Evolutionary conservation across 2,888 invertebrate species (phyloP), one percentile per base, ranked within the genome.

Genomic region (Molorchus minor): DNA sequence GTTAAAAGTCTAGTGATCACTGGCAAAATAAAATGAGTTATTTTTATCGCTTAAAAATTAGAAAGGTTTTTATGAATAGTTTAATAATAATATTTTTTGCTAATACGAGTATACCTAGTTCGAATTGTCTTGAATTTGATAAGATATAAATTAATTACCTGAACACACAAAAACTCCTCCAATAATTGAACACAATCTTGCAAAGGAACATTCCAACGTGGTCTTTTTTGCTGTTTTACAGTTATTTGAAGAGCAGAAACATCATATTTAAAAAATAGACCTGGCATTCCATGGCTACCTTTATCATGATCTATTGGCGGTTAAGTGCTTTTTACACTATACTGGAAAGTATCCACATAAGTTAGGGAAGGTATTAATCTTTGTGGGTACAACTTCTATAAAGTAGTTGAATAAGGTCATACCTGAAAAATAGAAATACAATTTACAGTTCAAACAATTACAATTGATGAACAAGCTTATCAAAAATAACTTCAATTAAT

Each of bases 201-300:
- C 88, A 56, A n/a, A 91, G 83, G 77, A 98, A 95, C 78, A 93
- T 90, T 36, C 89, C 80, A 25, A 92, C 69, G 64, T 90, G 86
- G 69, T 94, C 93, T 57, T 90, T 84, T 75, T n/a, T 93, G 89
- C 76, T 93, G 92, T 51, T 84, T 87, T 0, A 95, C 91, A 75
- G 87, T 86, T 3, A 98, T 90, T 82, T 93, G 93, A 40, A 98
- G 81, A 0, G 96, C 93, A 13, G 95, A 92, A 82, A 94, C 89
- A 73, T 98, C 96, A 79, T 98, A 98, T 79, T 96, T 96, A 71
- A 98, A 91, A 78, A 94, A 97, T 66, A 98, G 91, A 16, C 98
- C 98, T 0, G 97, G 94, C 15, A 94, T 89, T 0, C 97, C 97
- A 75, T 96, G 96, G 12, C 95, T 95, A 19, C 95, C 96, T 75